These are phyloP conservation scores for Drosophila sordidapex DNA, from an alignment of 2,888 invertebrate genomes.

Conservation along the genomic window DNA sequence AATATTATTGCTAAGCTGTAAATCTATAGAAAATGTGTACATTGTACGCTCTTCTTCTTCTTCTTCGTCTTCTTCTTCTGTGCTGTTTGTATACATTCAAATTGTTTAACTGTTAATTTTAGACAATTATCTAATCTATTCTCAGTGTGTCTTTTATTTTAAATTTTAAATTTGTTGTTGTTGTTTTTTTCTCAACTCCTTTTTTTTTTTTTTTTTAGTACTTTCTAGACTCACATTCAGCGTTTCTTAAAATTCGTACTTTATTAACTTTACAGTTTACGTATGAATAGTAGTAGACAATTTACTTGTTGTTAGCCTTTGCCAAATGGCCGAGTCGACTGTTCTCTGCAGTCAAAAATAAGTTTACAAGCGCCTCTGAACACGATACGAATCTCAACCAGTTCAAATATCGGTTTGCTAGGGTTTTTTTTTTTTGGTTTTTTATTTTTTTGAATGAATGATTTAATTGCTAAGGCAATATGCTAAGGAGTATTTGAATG, in stretches of 20 bases:
- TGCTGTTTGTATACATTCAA: slow-evolving; percentile 29
- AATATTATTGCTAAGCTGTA: slow-evolving; percentile 46
- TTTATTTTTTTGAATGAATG: slow-evolving; percentile 8
- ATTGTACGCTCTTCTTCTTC: slow-evolving; percentile 16
- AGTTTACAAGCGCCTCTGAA: slow-evolving; percentile 33
- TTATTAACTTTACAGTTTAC: slow-evolving; percentile 77
- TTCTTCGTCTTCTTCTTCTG: background rate
- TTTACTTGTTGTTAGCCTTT: slow-evolving; percentile 29
- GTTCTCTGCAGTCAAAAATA: slow-evolving; percentile 34
- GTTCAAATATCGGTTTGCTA: slow-evolving; percentile 11
- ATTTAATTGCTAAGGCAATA: slow-evolving; percentile 19
- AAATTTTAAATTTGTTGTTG: slow-evolving; percentile 8
- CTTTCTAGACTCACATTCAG: slow-evolving; percentile 80
- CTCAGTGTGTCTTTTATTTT: slow-evolving; percentile 37
- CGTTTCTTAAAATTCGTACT: slow-evolving; percentile 82
- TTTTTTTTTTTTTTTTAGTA: slow-evolving; percentile 42
- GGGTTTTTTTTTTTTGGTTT: background rate
- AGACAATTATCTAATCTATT: slow-evolving; percentile 63
- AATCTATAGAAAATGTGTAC: slow-evolving; percentile 68
- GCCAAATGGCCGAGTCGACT: slow-evolving; percentile 24
- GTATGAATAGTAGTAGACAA: slow-evolving; percentile 60
- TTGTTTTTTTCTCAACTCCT: slow-evolving; percentile 3
- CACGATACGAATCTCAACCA: slow-evolving; percentile 28
- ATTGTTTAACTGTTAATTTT: slow-evolving; percentile 48
- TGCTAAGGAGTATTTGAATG: slow-evolving; percentile 22